Evolutionary conservation across 2,888 invertebrate species (phyloP).

Genomic region (Phyllotreta cruciferae): DNA sequence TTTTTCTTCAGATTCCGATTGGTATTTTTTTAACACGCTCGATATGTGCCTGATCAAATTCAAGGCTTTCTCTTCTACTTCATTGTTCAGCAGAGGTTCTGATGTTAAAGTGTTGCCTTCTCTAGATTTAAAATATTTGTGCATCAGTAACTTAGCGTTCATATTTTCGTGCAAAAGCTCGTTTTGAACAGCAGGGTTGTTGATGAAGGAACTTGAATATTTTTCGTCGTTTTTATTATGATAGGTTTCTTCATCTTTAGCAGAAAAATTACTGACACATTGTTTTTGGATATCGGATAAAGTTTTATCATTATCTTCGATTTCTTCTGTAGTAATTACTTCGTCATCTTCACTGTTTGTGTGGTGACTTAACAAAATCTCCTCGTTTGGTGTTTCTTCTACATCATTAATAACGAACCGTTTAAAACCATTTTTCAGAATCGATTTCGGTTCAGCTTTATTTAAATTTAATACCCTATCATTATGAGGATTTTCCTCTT

Average conservation of each 20-base stretch:
- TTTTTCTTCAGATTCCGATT: constrained; percentile 3
- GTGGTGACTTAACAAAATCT: too few species aligned
- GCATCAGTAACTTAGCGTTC: constrained; percentile 26
- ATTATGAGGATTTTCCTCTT: too few species aligned
- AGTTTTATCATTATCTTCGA: not conserved
- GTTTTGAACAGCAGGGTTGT: constrained; percentile 24
- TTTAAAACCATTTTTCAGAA: constrained; percentile 6
- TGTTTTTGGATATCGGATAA: constrained; percentile 1
- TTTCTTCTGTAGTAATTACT: too few species aligned
- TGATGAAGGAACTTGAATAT: constrained; percentile 26
- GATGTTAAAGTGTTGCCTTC: not conserved
- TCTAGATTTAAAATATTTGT: constrained; percentile 31
- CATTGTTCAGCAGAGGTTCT: constrained; percentile 14
- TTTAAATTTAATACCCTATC: too few species aligned
- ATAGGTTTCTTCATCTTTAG: not conserved
- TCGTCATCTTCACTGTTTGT: too few species aligned
- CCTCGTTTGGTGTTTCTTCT: not conserved
- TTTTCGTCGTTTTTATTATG: not conserved
- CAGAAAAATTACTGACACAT: not conserved
- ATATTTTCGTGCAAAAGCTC: constrained; percentile 33
- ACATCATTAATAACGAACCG: not conserved
- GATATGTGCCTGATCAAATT: constrained; percentile 18
- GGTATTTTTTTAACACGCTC: constrained; percentile 12
- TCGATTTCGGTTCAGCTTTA: not conserved
- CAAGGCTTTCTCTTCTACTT: constrained; percentile 17